phyloP scores from a whole-genome alignment of 1,140 invertebrate genomes.

The Trichogramma pretiosum region DNA sequence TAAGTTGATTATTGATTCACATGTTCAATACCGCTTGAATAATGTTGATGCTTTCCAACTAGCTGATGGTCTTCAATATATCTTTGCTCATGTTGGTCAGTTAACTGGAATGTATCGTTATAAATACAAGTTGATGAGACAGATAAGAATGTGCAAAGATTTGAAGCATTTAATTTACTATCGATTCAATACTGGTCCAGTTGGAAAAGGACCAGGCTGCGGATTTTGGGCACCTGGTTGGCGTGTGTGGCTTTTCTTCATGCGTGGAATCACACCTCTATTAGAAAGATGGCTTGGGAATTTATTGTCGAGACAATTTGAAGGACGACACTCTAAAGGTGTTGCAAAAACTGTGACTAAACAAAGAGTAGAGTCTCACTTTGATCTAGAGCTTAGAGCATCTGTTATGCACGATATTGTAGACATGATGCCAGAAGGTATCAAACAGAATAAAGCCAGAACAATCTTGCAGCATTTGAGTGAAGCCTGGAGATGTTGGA shows the following conservation, averaged over 20 bases:
- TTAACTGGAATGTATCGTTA: slow-evolving; percentile 99
- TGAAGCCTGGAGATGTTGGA: slow-evolving; percentile 99
- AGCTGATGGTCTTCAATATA: slow-evolving; percentile 98
- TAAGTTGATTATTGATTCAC: slow-evolving; percentile 96
- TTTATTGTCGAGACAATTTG: slow-evolving; percentile 94
- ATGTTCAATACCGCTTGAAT: slow-evolving; percentile 97
- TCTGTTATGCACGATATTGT: slow-evolving; percentile 99
- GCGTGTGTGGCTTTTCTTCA: slow-evolving; percentile 99
- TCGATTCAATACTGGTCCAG: slow-evolving; percentile 96
- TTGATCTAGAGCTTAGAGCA: slow-evolving; percentile 94
- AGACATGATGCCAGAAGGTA: slow-evolving; percentile 99
- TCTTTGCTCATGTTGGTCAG: slow-evolving; percentile 98
- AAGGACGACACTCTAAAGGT: slow-evolving; percentile 96
- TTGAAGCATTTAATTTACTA: slow-evolving; percentile 99
- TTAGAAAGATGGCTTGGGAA: slow-evolving; percentile 98
- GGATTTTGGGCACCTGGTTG: slow-evolving; percentile 99
- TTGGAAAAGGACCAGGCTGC: slow-evolving; percentile 98
- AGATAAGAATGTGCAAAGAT: slow-evolving; percentile 99
- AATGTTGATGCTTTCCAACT: slow-evolving; percentile 99
- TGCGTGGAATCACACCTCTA: slow-evolving; percentile 96
- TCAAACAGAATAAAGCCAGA: slow-evolving; percentile 98
- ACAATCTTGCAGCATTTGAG: slow-evolving; percentile 98
- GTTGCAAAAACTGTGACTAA: slow-evolving; percentile 99
- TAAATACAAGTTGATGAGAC: slow-evolving; percentile 99
- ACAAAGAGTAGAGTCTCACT: slow-evolving; percentile 98